These are phyloP conservation scores for Timema podura DNA, from an alignment of 2,888 invertebrate species.

Conservation along the genomic window DNA sequence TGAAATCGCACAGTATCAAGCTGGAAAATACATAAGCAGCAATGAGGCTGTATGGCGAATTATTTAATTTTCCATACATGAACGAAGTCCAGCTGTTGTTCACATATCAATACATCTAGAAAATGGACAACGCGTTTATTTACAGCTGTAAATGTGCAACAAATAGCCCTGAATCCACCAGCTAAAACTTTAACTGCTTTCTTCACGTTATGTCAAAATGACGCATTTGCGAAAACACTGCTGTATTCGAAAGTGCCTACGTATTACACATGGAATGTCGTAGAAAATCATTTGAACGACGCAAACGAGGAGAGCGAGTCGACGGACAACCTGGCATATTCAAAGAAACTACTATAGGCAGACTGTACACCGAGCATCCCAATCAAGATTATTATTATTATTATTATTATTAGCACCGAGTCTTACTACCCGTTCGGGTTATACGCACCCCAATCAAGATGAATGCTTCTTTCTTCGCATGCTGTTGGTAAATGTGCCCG, in stretches of 20 bases:
- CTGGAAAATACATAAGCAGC: constrained; percentile 31
- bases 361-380: constrained; percentile 18
- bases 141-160: constrained; percentile 20
- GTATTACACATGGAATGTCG: constrained; percentile 23
- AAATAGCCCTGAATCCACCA: constrained; percentile 18
- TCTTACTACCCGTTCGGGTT: too few species aligned
- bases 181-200: constrained; percentile 18
- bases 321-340: constrained; percentile 19
- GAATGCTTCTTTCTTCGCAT: constrained; percentile 18
- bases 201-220: constrained; percentile 20
- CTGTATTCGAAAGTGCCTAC: constrained; percentile 19
- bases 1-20: constrained; percentile 29
- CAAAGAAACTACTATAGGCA: constrained; percentile 11
- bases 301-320: constrained; percentile 13
- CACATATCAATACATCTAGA: constrained; percentile 20
- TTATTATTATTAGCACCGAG: too few species aligned
- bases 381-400: too few species aligned
- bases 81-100: constrained; percentile 31
- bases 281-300: constrained; percentile 17
- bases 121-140: constrained; percentile 23
- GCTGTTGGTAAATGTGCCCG: constrained; percentile 20
- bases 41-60: constrained; percentile 33
- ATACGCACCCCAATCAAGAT: too few species aligned
- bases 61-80: constrained; percentile 24
- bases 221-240: constrained; percentile 17